Conservation (phyloP, 2,113 vertebrate genomes). For the Austrofundulus limnaeus region DNA sequence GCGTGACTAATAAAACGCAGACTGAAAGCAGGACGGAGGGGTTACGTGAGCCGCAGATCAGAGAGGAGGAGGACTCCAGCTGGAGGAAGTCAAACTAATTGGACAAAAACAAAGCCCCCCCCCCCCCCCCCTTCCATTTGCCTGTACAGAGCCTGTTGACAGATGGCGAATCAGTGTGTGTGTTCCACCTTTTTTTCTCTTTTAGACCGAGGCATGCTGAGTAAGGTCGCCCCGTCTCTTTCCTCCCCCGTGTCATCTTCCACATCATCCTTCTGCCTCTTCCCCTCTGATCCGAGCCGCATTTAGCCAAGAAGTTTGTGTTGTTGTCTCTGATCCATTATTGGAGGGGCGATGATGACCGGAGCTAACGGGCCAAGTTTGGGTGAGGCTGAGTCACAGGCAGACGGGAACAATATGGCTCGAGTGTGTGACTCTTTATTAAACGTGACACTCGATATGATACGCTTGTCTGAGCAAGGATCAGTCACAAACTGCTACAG, state of each 20-base stretch:
- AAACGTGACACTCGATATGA: constrained; percentile 56
- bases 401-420: constrained; percentile 56
- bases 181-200: constrained; percentile 75
- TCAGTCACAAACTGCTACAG: constrained; percentile 26
- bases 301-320: constrained; percentile 17
- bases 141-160: constrained; percentile 48
- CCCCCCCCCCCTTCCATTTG: constrained; percentile 26
- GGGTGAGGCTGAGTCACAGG: constrained; percentile 49
- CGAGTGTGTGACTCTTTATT: constrained; percentile 47
- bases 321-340: constrained; percentile 29
- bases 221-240: constrained; percentile 62
- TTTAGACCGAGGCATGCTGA: constrained; percentile 67
- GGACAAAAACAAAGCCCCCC: constrained; percentile 37
- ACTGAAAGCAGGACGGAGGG: constrained; percentile 13
- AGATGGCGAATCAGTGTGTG: constrained; percentile 79
- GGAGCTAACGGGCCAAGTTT: constrained; percentile 40
- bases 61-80: constrained; percentile 30
- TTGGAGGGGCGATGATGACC: constrained; percentile 44
- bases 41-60: constrained; percentile 9
- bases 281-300: constrained; percentile 25
- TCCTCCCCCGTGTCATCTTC: constrained; percentile 45
- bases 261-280: constrained; percentile 40
- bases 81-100: constrained; percentile 47
- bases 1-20: constrained; percentile 25
- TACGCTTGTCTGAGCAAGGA: constrained; percentile 48